Evolutionary conservation across 2,888 invertebrate genomes (phyloP).

Genomic region (Drosophila picticornis): DNA sequence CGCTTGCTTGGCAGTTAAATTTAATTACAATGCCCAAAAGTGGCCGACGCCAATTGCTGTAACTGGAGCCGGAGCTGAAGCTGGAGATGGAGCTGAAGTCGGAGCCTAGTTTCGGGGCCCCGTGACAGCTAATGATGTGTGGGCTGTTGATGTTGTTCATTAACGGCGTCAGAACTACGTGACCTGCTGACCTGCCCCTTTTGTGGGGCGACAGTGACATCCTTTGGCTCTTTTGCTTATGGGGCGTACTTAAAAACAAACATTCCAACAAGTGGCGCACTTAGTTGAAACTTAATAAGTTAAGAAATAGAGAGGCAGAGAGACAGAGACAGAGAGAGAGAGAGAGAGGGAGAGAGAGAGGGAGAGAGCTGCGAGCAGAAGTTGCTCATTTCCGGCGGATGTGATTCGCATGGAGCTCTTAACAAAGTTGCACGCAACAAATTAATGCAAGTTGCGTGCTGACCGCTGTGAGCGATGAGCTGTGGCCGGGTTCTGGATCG

Average conservation of each 20-base stretch:
- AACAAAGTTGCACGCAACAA: slow-evolving; percentile 55
- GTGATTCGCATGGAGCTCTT: slow-evolving; percentile 51
- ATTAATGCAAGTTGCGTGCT: slow-evolving; percentile 69
- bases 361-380: slow-evolving; percentile 26
- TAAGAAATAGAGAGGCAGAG: not conserved
- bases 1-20: slow-evolving; percentile 64
- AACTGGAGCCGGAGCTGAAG: slow-evolving; percentile 54
- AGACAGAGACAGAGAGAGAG: not conserved
- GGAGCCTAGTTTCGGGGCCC: not conserved
- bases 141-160: slow-evolving; percentile 56
- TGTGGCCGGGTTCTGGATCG: not conserved
- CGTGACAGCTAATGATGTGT: slow-evolving; percentile 64
- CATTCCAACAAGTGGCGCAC: slow-evolving; percentile 59
- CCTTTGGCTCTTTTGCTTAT: slow-evolving; percentile 26
- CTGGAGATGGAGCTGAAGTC: slow-evolving; percentile 1
- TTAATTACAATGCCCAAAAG: slow-evolving; percentile 73
- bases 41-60: slow-evolving; percentile 49
- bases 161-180: slow-evolving; percentile 63
- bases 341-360: not conserved
- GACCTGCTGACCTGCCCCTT: slow-evolving; percentile 36
- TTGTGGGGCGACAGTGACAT: slow-evolving; percentile 24
- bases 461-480: slow-evolving; percentile 7
- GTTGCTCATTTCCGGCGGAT: slow-evolving; percentile 72
- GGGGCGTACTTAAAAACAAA: slow-evolving; percentile 38
- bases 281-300: slow-evolving; percentile 74